These are phyloP conservation scores for Heterochromis multidens DNA, from an alignment of 2,113 vertebrate species.

Conservation along the genomic window DNA sequence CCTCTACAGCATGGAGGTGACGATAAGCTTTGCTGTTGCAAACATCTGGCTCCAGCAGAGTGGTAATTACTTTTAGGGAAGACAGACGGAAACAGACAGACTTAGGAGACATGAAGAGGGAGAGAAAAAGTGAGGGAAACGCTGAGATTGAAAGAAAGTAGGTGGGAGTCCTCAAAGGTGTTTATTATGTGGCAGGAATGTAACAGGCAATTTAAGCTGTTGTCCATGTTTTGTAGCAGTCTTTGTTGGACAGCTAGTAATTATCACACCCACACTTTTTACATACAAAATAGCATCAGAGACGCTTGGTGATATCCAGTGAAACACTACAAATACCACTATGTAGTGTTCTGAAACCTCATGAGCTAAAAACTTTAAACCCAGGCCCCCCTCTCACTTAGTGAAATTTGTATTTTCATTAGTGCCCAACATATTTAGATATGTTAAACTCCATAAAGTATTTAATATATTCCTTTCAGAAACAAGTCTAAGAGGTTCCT, in stretches of 20 bases:
- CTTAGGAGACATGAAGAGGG: neutral
- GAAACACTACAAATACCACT: neutral
- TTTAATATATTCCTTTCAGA: neutral
- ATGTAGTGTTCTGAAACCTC: neutral
- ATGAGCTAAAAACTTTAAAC: neutral
- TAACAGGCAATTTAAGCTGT: constrained; percentile 34
- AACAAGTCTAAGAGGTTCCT: neutral
- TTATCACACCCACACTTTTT: constrained; percentile 51
- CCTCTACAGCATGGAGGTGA: neutral
- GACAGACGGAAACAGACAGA: neutral
- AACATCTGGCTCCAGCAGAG: constrained; percentile 4
- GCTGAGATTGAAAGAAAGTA: neutral
- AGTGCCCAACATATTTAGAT: neutral
- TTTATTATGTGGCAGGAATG: constrained; percentile 42
- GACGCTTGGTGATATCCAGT: neutral
- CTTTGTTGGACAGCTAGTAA: constrained; percentile 43
- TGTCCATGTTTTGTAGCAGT: constrained; percentile 20
- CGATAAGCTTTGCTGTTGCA: constrained; percentile 12
- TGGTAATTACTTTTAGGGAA: constrained; percentile 18
- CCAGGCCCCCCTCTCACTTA: neutral
- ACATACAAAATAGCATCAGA: neutral
- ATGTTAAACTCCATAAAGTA: neutral
- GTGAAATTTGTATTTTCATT: neutral
- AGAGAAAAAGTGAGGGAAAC: neutral
- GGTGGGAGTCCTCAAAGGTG: constrained; percentile 13